A percentile compares a stretch with the other conserved stretches of the same genome.
phyloP scores from a whole-genome alignment of 2,888 invertebrate species.

The Meganola albula region DNA sequence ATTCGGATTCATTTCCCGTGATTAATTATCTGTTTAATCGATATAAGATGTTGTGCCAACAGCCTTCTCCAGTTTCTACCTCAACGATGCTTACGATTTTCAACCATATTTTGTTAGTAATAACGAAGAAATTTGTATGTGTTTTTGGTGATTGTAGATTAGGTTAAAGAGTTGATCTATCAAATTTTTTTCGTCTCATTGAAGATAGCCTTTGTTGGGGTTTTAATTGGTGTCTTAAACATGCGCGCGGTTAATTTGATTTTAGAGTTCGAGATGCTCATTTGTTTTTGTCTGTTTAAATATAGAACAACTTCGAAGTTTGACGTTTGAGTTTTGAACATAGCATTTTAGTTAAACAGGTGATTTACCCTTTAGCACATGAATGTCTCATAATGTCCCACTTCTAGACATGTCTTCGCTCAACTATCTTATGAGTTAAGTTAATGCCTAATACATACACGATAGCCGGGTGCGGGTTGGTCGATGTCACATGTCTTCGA shows the following conservation, averaged over 20 bases:
- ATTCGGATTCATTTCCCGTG: slow-evolving; percentile 77
- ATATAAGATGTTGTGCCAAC: slow-evolving; percentile 78
- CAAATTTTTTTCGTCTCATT: slow-evolving; percentile 72
- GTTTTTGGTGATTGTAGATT: slow-evolving; percentile 52
- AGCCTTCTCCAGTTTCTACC: slow-evolving; percentile 60
- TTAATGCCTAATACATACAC: too few species aligned
- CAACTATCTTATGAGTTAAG: too few species aligned
- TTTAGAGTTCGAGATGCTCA: slow-evolving; percentile 54
- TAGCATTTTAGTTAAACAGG: too few species aligned
- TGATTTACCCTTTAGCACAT: too few species aligned
- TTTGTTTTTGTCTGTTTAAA: slow-evolving; percentile 68
- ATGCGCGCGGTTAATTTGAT: slow-evolving; percentile 71
- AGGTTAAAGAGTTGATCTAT: slow-evolving; percentile 76
- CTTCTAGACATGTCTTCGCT: too few species aligned
- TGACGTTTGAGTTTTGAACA: too few species aligned
- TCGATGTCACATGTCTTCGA: too few species aligned
- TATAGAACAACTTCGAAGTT: too few species aligned
- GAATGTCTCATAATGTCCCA: too few species aligned
- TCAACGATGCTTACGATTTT: slow-evolving; percentile 7
- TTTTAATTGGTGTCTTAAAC: slow-evolving; percentile 76
- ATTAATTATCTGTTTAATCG: slow-evolving; percentile 79
- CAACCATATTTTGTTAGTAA: slow-evolving; percentile 9
- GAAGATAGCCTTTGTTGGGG: slow-evolving; percentile 73
- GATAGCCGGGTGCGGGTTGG: too few species aligned
- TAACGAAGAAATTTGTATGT: slow-evolving; percentile 31